Conservation (phyloP, 2,113 vertebrate species). For the Polypterus senegalus region DNA sequence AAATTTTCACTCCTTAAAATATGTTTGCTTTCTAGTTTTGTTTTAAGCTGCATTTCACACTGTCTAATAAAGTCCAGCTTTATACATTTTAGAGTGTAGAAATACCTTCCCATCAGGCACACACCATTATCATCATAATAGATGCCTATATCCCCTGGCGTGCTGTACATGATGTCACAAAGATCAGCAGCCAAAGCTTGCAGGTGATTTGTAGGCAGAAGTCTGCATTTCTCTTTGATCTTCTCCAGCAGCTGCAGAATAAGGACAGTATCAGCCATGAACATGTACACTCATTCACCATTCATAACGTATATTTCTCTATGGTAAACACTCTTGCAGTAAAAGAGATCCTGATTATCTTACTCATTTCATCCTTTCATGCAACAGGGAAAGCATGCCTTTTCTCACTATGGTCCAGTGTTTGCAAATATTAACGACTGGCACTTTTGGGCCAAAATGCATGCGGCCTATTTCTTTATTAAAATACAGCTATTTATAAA, state of each 20-base stretch:
- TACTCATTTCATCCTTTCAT: too few species aligned
- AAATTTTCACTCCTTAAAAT: slow-evolving; percentile 6
- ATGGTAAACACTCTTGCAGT: too few species aligned
- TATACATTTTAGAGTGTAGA: not conserved
- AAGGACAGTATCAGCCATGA: too few species aligned
- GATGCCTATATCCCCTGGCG: slow-evolving; percentile 70
- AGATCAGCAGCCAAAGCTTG: slow-evolving; percentile 68
- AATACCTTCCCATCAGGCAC: slow-evolving; percentile 12
- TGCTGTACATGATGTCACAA: slow-evolving; percentile 70
- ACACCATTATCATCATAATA: slow-evolving; percentile 78
- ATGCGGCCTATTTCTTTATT: too few species aligned
- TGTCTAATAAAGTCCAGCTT: not conserved
- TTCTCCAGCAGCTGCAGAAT: slow-evolving; percentile 58
- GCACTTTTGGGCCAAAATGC: too few species aligned
- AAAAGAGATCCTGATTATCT: too few species aligned
- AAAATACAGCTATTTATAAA: too few species aligned
- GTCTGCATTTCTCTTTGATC: slow-evolving; percentile 66
- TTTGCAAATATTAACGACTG: too few species aligned
- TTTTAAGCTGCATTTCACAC: not conserved
- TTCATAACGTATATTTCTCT: too few species aligned
- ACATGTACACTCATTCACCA: too few species aligned
- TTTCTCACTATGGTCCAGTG: too few species aligned
- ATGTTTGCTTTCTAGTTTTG: not conserved
- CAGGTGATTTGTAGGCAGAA: slow-evolving; percentile 58
- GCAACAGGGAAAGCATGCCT: too few species aligned